phyloP scores from a whole-genome alignment of 2,797 vertebrate species.

The Intellagama lesueurii region DNA sequence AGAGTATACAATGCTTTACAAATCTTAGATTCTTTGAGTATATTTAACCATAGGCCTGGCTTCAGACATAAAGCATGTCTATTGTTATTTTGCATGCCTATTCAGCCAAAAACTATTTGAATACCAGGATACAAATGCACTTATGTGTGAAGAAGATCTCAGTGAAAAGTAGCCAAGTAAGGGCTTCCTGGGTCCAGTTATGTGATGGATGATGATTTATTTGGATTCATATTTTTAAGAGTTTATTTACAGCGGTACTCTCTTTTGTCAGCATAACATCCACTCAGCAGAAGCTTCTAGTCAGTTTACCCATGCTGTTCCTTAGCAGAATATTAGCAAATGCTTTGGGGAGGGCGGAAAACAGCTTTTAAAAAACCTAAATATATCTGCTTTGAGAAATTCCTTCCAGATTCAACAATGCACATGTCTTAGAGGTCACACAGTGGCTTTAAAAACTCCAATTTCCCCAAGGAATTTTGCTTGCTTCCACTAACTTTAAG shows the following conservation, averaged over 20 bases:
- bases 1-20: not conserved
- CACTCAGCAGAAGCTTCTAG: constrained; percentile 51
- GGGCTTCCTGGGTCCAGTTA: constrained; percentile 36
- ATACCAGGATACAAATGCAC: not conserved
- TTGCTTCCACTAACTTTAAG: constrained; percentile 56
- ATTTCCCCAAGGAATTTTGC: constrained; percentile 38
- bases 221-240: constrained; percentile 33
- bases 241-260: constrained; percentile 33
- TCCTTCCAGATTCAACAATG: constrained; percentile 26
- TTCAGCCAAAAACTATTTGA: no score
- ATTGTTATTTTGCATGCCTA: not conserved
- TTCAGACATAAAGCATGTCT: not conserved
- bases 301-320: constrained; percentile 39
- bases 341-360: constrained; percentile 52
- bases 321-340: constrained; percentile 56
- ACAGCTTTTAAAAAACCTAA: constrained; percentile 31
- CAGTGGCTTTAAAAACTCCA: not conserved
- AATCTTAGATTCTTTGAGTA: not conserved
- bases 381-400: constrained; percentile 14
- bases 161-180: not conserved
- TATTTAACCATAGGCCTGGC: not conserved
- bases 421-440: constrained; percentile 6
- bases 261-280: constrained; percentile 55
- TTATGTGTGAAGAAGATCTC: not conserved
- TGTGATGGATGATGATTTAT: constrained; percentile 38